These are phyloP conservation scores for Lutjanus erythropterus DNA, from an alignment of 2,113 vertebrate species.

Conservation along the genomic window DNA sequence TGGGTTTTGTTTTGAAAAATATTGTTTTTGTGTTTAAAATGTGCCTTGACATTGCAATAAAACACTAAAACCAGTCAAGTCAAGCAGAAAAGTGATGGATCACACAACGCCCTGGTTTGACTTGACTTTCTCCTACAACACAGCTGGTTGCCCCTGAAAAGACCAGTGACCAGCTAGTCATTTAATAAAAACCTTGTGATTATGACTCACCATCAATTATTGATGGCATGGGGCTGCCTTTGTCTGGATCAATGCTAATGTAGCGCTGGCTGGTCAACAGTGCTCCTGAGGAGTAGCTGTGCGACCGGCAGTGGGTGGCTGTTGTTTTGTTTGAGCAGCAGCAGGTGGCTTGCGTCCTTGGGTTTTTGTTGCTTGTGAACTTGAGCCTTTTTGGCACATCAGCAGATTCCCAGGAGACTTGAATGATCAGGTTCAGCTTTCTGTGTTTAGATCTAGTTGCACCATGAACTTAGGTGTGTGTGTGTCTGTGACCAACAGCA, in stretches of 20 bases:
- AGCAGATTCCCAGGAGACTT: slow-evolving; percentile 76
- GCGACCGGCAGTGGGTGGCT: slow-evolving; percentile 72
- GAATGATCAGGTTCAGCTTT: slow-evolving; percentile 75
- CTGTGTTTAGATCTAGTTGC: slow-evolving; percentile 72
- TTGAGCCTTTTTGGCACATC: slow-evolving; percentile 83
- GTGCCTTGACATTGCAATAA: not conserved
- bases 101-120: slow-evolving; percentile 35
- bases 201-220: slow-evolving; percentile 81
- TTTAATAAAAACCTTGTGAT: slow-evolving; percentile 71
- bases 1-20: not conserved
- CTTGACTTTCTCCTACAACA: slow-evolving; percentile 66
- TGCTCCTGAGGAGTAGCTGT: slow-evolving; percentile 64
- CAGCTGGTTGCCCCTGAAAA: slow-evolving; percentile 70
- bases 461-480: slow-evolving; percentile 41
- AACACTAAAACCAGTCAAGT: slow-evolving; percentile 10
- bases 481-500: slow-evolving; percentile 42
- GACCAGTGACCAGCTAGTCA: slow-evolving; percentile 58
- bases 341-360: slow-evolving; percentile 84
- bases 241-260: slow-evolving; percentile 78
- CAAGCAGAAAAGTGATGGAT: slow-evolving; percentile 20
- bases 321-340: slow-evolving; percentile 79
- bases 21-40: not conserved
- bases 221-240: slow-evolving; percentile 66
- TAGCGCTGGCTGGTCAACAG: slow-evolving; percentile 52
- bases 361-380: slow-evolving; percentile 81